These are phyloP conservation scores for Bergia sp. DNA, from an alignment of 92 coral and sea anemone genomes.

Conservation along the genomic window DNA sequence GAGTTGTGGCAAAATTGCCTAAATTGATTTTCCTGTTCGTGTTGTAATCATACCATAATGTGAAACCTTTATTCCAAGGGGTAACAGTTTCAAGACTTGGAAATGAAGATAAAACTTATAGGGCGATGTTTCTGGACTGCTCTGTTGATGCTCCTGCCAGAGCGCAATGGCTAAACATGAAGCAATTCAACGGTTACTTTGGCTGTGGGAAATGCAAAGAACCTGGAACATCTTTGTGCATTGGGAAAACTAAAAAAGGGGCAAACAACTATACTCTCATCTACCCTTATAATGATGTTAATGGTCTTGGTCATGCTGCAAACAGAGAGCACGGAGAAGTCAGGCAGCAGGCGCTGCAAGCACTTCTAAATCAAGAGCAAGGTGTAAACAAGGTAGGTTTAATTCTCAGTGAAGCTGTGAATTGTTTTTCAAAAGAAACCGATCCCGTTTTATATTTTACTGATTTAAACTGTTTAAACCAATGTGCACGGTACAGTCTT, in stretches of 20 bases:
- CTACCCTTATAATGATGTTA: constrained; percentile 55
- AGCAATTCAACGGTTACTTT: constrained; percentile 63
- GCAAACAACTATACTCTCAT: constrained; percentile 44
- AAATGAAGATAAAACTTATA: neutral
- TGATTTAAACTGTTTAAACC: too few relatives aligned
- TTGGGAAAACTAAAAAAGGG: constrained; percentile 10
- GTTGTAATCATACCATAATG: too few relatives aligned
- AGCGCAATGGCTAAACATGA: constrained; percentile 49
- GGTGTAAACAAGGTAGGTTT: neutral
- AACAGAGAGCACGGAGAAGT: constrained; percentile 44
- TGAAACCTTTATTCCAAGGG: too few relatives aligned
- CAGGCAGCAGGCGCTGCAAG: constrained; percentile 41
- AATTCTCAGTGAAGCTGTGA: too few relatives aligned
- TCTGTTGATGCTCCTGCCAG: constrained; percentile 58
- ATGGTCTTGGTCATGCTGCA: constrained; percentile 61
- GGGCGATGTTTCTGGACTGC: neutral
- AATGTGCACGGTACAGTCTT: too few relatives aligned
- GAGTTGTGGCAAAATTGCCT: too few relatives aligned
- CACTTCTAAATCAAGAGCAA: constrained; percentile 2
- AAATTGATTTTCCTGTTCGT: too few relatives aligned
- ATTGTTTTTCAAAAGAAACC: too few relatives aligned
- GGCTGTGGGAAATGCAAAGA: constrained; percentile 67
- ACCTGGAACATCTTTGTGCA: constrained; percentile 47
- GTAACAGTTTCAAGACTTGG: too few relatives aligned
- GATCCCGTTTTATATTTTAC: too few relatives aligned